Conservation (phyloP, 2,888 invertebrate species). For the Philopedon plagiatum region DNA sequence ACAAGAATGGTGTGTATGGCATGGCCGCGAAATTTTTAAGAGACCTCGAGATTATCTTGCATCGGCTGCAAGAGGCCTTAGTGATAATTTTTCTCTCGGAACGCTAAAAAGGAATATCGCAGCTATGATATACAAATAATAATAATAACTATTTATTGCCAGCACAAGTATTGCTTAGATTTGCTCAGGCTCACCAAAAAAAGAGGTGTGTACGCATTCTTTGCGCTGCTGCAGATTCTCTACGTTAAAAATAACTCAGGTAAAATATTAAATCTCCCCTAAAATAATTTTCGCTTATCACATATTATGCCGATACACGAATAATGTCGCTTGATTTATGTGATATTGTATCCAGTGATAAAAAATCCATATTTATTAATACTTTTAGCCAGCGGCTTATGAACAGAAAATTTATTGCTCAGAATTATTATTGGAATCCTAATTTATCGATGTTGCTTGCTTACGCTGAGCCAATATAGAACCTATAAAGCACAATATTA, state of each 20-base stretch:
- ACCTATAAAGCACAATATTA: constrained; percentile 23
- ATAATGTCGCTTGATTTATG: neutral
- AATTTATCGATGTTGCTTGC: constrained; percentile 28
- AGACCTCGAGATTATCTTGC: too few species aligned
- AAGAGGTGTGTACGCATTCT: too few species aligned
- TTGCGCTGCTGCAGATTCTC: too few species aligned
- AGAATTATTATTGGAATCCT: constrained; percentile 23
- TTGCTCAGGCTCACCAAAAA: too few species aligned
- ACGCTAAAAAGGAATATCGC: too few species aligned
- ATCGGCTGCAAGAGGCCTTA: too few species aligned
- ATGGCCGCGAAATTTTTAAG: too few species aligned
- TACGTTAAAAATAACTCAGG: neutral
- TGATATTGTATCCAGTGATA: neutral
- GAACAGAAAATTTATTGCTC: constrained; percentile 21
- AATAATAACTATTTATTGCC: too few species aligned
- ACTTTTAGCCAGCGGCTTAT: constrained; percentile 22
- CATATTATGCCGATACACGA: constrained; percentile 3
- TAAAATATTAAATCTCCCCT: neutral
- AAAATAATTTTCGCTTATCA: constrained; percentile 4
- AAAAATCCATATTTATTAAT: constrained; percentile 25
- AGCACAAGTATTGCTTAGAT: too few species aligned
- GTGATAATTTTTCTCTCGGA: too few species aligned
- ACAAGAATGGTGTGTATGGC: too few species aligned
- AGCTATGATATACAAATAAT: too few species aligned
- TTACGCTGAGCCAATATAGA: constrained; percentile 22